Percentiles rank a stretch among this genome's conserved stretches.
phyloP scores from a whole-genome alignment of 2,888 invertebrate genomes.

The Latheticus oryzae region DNA sequence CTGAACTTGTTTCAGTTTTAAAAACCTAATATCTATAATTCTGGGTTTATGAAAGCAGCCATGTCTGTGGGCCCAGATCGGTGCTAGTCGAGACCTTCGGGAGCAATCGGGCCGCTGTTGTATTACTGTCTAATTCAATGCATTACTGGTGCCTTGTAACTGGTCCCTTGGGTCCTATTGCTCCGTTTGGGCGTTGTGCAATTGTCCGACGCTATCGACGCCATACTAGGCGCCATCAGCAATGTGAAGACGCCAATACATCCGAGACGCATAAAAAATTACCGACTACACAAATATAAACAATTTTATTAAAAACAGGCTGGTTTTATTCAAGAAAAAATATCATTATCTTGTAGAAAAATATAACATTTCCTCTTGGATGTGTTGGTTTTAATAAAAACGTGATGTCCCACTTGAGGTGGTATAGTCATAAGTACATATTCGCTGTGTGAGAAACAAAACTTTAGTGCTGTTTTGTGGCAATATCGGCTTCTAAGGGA shows the following conservation, averaged over 20 bases:
- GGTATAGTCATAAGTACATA: constrained; percentile 59
- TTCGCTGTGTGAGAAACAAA: constrained; percentile 62
- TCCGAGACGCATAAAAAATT: constrained; percentile 15
- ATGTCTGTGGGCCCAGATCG: constrained; percentile 45
- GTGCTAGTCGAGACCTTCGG: constrained; percentile 44
- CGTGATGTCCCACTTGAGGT: constrained; percentile 54
- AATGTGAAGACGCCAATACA: constrained; percentile 45
- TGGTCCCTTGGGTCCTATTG: constrained; percentile 65
- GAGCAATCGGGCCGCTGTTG: constrained; percentile 62
- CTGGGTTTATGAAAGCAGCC: constrained; percentile 45
- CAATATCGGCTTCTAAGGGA: constrained; percentile 62
- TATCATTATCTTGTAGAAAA: too few relatives aligned
- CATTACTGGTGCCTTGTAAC: constrained; percentile 68
- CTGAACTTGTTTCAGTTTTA: too few relatives aligned
- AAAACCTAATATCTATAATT: constrained; percentile 46
- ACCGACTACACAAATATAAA: too few relatives aligned
- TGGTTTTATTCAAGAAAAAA: too few relatives aligned
- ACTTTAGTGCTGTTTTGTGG: constrained; percentile 64
- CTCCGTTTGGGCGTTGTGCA: constrained; percentile 62
- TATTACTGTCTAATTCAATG: constrained; percentile 73
- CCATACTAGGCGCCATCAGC: constrained; percentile 57
- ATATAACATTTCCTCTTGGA: constrained; percentile 28
- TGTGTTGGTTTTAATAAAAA: constrained; percentile 48
- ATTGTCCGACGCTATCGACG: constrained; percentile 62
- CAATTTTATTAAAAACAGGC: constrained; percentile 3